Evolutionary conservation across 2,113 vertebrate genomes (phyloP).

Genomic region (Clupea harengus): DNA sequence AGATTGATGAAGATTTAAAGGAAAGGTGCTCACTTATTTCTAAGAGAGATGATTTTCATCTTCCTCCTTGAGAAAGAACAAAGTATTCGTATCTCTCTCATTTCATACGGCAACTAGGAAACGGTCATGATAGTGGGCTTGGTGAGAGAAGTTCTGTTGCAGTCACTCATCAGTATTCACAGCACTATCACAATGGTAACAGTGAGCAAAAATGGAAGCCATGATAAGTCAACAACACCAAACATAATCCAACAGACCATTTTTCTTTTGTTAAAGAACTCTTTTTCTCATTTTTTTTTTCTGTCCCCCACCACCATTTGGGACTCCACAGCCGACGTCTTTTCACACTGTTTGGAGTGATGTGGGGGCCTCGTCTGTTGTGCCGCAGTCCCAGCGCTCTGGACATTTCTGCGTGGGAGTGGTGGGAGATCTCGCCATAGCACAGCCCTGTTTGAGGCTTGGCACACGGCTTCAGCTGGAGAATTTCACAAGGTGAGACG

Average conservation of each 20-base stretch:
- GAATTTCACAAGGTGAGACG: conserved; percentile 2
- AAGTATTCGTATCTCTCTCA: neutral
- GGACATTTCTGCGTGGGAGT: neutral
- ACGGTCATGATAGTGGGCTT: neutral
- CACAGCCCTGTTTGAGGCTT: neutral
- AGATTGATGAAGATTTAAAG: conserved; percentile 48
- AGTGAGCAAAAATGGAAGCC: neutral
- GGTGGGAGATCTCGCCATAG: neutral
- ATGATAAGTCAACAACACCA: neutral
- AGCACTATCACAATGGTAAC: neutral
- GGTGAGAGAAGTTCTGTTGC: neutral
- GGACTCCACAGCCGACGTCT: neutral
- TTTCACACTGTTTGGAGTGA: neutral
- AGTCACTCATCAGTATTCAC: neutral
- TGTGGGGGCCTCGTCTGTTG: neutral
- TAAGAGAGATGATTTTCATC: neutral
- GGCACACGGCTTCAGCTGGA: neutral
- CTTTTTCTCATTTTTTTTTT: neutral
- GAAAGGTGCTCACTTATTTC: conserved; percentile 24
- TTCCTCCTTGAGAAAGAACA: neutral
- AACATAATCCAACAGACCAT: no score
- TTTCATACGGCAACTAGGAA: neutral
- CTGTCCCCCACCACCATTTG: neutral
- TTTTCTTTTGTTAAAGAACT: no score
- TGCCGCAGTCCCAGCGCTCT: neutral